Evolutionary conservation across 1,140 invertebrate species (phyloP), one percentile per base, ranked within the genome.

Genomic region (Papilio dardanus): DNA sequence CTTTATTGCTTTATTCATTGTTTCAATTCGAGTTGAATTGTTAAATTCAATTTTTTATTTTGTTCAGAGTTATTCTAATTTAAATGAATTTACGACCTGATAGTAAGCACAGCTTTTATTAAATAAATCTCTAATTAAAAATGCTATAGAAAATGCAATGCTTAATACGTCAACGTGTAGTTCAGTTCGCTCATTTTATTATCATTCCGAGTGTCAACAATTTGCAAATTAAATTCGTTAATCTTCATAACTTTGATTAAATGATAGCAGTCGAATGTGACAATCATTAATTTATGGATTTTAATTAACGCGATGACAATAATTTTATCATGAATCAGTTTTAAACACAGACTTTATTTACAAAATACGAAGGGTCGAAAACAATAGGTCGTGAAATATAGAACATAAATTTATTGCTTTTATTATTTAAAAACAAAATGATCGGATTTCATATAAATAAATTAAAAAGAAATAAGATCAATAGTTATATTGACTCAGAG

Each of bases 191-290:
- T 62, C n/a, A n/a, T n/a, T n/a, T n/a, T 62, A 58, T 58, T 58
- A 14, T 14, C 54, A 28, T 62, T 12, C 21, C 3, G 54, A 62
- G 54, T 62, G 54, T 30, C 54, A 62, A 62, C 54, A 62, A 62
- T 62, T 28, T 62, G 6, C 54, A 62, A 62, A 62, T 62, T 62
- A 62, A 28, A 62, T 62, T 62, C 54, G 54, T 62, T 62, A 62
- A 62, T 62, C 54, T 62, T 62, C 54, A 62, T 62, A 62, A 62
- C 54, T 62, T 62, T 62, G 24, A 62, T 62, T 62, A 62, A 62
- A 62, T 62, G 54, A 62, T 62, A 62, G 54, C 54, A 62, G 54
- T 30, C 54, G 54, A 62, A 28, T 62, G 54, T 62, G 54, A 62
- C 54, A 24, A 62, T 62, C 54, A 62, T 62, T 62, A 62, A 62